A percentile compares a stretch with the other conserved stretches of the same genome.
Evolutionary conservation across 2,888 invertebrate genomes (phyloP).

Genomic region (Neoitamus cyanurus): DNA sequence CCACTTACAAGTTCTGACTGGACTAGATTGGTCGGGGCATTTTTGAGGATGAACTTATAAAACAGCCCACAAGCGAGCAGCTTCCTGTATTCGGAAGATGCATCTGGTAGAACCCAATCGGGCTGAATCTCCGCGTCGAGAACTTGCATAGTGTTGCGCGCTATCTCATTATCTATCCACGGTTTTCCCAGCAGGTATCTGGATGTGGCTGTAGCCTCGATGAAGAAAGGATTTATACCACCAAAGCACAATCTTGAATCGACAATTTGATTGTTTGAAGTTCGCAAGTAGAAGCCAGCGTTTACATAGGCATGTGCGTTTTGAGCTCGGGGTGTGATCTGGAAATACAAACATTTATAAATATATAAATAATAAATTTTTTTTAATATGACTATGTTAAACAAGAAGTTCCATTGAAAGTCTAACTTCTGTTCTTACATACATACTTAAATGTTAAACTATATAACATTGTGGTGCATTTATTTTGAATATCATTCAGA

Average conservation of each 20-base stretch:
- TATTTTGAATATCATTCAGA: too few relatives aligned
- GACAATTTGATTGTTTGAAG: constrained; percentile 61
- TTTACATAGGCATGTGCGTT: constrained; percentile 79
- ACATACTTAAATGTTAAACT: too few relatives aligned
- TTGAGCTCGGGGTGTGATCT: constrained; percentile 75
- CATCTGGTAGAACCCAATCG: constrained; percentile 72
- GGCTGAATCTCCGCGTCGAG: constrained; percentile 73
- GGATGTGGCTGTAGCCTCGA: constrained; percentile 69
- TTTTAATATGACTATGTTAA: too few relatives aligned
- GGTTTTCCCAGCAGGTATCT: constrained; percentile 63
- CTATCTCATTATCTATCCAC: constrained; percentile 66
- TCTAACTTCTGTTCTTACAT: too few relatives aligned
- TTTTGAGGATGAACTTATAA: constrained; percentile 74
- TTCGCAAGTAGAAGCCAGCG: constrained; percentile 73
- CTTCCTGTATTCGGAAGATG: constrained; percentile 74
- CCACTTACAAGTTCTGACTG: constrained; percentile 69
- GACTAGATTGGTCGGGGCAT: constrained; percentile 69
- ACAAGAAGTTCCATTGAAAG: too few relatives aligned
- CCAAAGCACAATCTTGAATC: constrained; percentile 71
- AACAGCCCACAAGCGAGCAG: constrained; percentile 76
- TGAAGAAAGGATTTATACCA: constrained; percentile 68
- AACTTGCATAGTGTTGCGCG: constrained; percentile 68
- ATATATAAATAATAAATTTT: too few relatives aligned
- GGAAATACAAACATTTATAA: neutral
- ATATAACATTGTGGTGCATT: too few relatives aligned